A percentile compares a stretch with the other conserved stretches of the same genome.
Conservation (phyloP, 1,140 invertebrate genomes). For the Caenorhabditis tropicalis region DNA sequence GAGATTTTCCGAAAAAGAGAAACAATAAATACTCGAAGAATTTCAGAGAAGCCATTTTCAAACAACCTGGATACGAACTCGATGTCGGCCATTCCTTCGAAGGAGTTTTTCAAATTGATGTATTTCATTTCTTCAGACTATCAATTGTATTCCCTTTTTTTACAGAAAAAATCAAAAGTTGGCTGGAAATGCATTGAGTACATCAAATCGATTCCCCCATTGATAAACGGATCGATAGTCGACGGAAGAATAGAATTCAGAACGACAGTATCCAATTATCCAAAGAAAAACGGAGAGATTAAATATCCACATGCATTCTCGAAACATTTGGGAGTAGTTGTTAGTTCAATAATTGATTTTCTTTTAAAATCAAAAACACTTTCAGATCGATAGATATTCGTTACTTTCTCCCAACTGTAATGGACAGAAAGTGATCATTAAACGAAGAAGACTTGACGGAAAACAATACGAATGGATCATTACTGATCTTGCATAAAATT, state of each 20-base stretch:
- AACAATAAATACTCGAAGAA: background rate
- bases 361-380: background rate
- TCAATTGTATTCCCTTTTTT: too few relatives aligned
- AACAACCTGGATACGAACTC: background rate
- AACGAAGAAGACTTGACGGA: background rate
- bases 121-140: too few relatives aligned
- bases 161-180: background rate
- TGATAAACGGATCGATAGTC: background rate
- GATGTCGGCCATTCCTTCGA: background rate
- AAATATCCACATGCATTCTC: background rate
- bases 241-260: background rate
- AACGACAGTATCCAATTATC: background rate
- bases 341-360: background rate
- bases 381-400: background rate
- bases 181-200: background rate
- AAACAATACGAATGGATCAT: conserved; percentile 6
- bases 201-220: background rate
- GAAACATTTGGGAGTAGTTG: background rate
- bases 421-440: background rate
- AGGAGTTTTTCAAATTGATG: conserved; percentile 7
- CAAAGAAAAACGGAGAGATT: background rate
- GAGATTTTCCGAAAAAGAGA: background rate
- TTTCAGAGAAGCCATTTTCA: background rate
- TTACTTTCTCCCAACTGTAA: background rate
- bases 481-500: background rate